Conservation (phyloP, 2,113 vertebrate genomes). For the Pygoscelis adeliae region DNA sequence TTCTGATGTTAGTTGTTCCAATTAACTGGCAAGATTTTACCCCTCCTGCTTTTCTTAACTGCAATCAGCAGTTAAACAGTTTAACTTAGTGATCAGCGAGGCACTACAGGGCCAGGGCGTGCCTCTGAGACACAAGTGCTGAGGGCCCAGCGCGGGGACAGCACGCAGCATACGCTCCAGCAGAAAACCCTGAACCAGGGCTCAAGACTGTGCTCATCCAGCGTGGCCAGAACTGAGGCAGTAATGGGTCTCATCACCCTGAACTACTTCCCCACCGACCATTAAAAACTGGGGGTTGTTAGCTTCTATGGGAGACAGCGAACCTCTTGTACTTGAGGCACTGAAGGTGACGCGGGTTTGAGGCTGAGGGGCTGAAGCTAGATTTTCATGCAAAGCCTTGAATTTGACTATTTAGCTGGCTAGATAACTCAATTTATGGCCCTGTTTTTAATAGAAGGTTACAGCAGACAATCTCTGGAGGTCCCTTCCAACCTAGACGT, state of each 20-base stretch:
- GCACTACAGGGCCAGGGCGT: not conserved
- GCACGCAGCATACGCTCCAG: accelerated
- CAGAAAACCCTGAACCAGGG: not conserved
- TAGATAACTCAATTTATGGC: not conserved
- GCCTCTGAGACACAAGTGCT: not conserved
- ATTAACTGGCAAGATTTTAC: not conserved
- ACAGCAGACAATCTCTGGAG: not conserved
- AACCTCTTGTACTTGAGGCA: not conserved
- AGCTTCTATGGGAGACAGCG: not conserved
- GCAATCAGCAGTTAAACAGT: too few relatives aligned
- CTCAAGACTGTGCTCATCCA: not conserved
- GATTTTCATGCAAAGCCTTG: not conserved
- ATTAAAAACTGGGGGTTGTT: not conserved
- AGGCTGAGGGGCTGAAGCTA: not conserved
- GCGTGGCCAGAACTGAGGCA: accelerated
- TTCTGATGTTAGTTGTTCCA: not conserved
- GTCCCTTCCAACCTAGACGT: not conserved
- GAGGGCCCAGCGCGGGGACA: not conserved
- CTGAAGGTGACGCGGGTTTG: not conserved
- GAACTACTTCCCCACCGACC: accelerated
- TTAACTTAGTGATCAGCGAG: not conserved
- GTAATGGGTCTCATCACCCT: not conserved
- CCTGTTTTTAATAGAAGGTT: not conserved
- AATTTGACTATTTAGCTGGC: not conserved
- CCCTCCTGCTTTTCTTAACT: not conserved